These are phyloP conservation scores for Pipra filicauda DNA, from an alignment of 2,113 vertebrate species.

Conservation along the genomic window DNA sequence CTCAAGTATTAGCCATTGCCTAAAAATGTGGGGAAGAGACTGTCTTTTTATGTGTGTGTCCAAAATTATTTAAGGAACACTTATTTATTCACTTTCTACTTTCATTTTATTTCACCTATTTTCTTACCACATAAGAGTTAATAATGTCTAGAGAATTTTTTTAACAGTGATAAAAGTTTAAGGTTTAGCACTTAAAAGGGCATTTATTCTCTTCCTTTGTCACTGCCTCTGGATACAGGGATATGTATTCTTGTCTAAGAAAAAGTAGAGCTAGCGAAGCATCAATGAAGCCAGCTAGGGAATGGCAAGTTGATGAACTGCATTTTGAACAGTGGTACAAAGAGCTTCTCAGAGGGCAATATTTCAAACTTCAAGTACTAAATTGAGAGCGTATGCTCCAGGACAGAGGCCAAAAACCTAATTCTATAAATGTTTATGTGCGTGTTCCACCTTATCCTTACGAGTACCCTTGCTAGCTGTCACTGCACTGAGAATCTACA, in stretches of 20 bases:
- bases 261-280: not conserved
- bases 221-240: not conserved
- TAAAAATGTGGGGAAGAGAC: not conserved
- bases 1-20: not conserved
- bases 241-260: not conserved
- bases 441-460: not conserved
- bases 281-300: not conserved
- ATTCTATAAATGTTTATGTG: not conserved
- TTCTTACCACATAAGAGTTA: not conserved
- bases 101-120: not conserved
- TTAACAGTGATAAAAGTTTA: not conserved
- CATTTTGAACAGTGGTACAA: not conserved
- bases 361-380: not conserved
- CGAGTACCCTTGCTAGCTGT: not conserved
- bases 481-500: not conserved
- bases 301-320: not conserved
- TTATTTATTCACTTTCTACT: not conserved
- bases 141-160: not conserved
- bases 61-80: not conserved
- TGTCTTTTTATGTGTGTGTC: not conserved
- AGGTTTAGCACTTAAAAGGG: not conserved
- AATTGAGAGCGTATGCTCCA: not conserved
- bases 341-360: not conserved
- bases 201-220: not conserved
- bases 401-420: not conserved